These are phyloP conservation scores for Trogon surrucura DNA, from an alignment of 2,113 vertebrate species.

Conservation along the genomic window DNA sequence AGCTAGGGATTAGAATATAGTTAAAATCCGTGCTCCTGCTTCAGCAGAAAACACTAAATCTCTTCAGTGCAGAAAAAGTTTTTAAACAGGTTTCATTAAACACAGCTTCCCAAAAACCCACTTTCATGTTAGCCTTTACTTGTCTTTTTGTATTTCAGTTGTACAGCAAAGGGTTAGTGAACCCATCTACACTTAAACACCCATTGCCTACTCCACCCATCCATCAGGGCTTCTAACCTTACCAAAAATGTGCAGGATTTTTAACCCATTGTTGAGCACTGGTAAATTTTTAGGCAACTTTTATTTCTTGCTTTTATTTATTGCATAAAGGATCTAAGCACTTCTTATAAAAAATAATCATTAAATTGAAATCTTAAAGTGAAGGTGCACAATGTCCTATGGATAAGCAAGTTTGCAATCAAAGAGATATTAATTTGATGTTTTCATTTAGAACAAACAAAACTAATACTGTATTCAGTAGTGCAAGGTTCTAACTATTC, in stretches of 20 bases:
- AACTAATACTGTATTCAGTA: background rate
- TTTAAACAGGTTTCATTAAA: background rate
- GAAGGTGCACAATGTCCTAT: background rate
- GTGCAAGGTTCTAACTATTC: background rate
- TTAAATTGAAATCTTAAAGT: background rate
- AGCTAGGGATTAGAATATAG: background rate
- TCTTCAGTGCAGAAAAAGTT: background rate
- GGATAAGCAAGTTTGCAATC: background rate
- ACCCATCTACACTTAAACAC: background rate
- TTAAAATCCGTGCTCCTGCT: constrained; percentile 19
- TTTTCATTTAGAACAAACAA: background rate
- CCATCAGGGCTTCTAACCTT: background rate
- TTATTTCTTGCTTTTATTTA: background rate
- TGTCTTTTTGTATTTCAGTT: constrained; percentile 28
- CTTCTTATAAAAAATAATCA: background rate
- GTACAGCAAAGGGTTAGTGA: constrained; percentile 61
- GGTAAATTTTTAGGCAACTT: background rate
- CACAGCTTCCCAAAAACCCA: background rate
- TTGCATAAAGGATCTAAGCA: background rate
- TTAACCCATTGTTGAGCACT: constrained; percentile 26
- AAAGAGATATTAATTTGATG: background rate
- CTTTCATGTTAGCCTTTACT: constrained; percentile 24
- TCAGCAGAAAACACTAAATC: background rate
- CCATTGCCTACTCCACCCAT: constrained; percentile 45
- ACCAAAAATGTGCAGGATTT: constrained; percentile 15